Conservation (phyloP, 2,113 vertebrate genomes). For the Fregata magnificens region DNA sequence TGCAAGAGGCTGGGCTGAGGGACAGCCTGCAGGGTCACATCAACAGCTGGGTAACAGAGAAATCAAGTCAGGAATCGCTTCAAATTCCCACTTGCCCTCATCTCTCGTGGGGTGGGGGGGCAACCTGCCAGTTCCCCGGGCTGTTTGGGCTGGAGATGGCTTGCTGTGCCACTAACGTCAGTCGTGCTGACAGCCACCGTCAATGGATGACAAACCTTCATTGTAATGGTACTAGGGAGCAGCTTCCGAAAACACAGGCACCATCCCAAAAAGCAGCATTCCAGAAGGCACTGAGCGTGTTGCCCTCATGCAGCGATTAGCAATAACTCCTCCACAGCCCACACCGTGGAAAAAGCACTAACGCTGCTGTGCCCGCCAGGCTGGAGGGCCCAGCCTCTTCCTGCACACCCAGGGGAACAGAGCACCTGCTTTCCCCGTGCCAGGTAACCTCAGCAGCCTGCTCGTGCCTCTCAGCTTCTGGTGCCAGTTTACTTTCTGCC, state of each 20-base stretch:
- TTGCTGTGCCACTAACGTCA: accelerated
- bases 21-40: neutral
- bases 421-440: neutral
- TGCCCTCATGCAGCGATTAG: neutral
- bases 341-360: neutral
- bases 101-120: neutral
- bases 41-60: neutral
- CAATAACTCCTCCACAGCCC: neutral
- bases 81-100: neutral
- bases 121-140: neutral
- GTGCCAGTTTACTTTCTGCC: neutral
- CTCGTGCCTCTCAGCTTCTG: neutral
- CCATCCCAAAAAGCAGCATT: neutral
- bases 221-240: neutral
- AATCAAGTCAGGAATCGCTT: neutral
- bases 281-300: neutral
- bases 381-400: neutral
- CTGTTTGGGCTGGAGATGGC: neutral
- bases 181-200: neutral
- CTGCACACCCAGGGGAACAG: neutral
- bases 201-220: neutral
- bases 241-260: neutral
- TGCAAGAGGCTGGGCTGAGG: neutral
- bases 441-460: neutral
- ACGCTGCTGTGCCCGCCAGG: neutral